Evolutionary conservation across 2,888 invertebrate genomes (phyloP).

Genomic region (Myathropa florea): DNA sequence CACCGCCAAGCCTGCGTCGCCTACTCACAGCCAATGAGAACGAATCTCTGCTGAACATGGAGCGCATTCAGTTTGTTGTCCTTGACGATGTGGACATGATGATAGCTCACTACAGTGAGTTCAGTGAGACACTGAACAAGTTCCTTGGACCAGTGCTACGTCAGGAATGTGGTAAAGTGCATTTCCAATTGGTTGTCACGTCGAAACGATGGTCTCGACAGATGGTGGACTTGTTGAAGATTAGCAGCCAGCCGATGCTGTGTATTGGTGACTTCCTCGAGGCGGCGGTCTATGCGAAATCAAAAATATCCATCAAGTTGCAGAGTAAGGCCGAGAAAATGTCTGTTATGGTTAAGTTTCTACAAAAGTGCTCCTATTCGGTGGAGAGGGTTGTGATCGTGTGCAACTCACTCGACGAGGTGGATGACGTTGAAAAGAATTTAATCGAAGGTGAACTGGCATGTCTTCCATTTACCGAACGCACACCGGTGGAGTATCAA

Average conservation of each 20-base stretch:
- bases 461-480: conserved; percentile 71
- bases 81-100: conserved; percentile 87
- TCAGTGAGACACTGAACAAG: conserved; percentile 59
- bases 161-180: conserved; percentile 68
- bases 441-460: conserved; percentile 73
- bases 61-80: conserved; percentile 85
- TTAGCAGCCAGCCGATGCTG: conserved; percentile 83
- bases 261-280: conserved; percentile 88
- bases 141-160: conserved; percentile 50
- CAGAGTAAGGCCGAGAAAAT: conserved; percentile 72
- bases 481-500: conserved; percentile 52
- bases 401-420: conserved; percentile 83
- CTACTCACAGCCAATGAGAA: conserved; percentile 81
- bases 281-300: conserved; percentile 87
- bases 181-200: conserved; percentile 83
- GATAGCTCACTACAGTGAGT: conserved; percentile 74
- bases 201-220: conserved; percentile 79
- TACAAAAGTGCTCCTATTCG: conserved; percentile 78
- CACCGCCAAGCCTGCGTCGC: conserved; percentile 83
- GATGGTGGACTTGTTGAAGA: conserved; percentile 81
- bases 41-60: conserved; percentile 82
- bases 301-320: conserved; percentile 81
- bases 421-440: conserved; percentile 78
- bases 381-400: conserved; percentile 84
- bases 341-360: conserved; percentile 23